Percentiles rank a stretch among this genome's conserved stretches.
These are phyloP conservation scores for Clavelina lepadiformis DNA, from an alignment of 23 tunicate genomes.

Conservation along the genomic window DNA sequence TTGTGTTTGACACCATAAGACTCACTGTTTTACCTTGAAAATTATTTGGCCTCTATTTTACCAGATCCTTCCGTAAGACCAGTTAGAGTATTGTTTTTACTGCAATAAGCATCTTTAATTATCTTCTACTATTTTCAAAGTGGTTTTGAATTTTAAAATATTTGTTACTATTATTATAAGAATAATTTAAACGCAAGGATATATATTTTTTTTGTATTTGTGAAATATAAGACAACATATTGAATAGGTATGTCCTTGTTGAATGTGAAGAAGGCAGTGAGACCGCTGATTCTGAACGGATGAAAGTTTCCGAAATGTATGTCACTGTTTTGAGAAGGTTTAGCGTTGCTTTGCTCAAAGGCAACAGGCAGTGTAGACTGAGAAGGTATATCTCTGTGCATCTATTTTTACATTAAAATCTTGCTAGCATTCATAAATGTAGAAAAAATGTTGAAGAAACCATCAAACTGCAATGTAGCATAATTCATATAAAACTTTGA, in stretches of 20 bases:
- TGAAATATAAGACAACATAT: background rate
- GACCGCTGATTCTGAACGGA: conserved; percentile 45
- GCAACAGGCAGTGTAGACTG: conserved; percentile 45
- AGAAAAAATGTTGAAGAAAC: background rate
- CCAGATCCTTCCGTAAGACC: too few relatives aligned
- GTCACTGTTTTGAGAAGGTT: conserved; percentile 66
- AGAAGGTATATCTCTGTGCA: conserved; percentile 36
- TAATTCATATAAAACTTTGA: background rate
- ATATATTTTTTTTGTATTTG: background rate
- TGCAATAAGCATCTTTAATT: too few relatives aligned
- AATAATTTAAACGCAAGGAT: background rate
- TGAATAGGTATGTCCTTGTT: conserved; percentile 77
- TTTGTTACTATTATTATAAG: background rate
- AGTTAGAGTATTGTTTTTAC: too few relatives aligned
- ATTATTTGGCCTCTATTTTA: too few relatives aligned
- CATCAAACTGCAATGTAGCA: too few relatives aligned
- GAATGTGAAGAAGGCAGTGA: conserved; percentile 64
- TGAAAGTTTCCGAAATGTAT: conserved; percentile 68
- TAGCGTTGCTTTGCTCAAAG: conserved; percentile 56
- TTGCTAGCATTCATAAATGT: too few relatives aligned
- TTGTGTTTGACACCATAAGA: too few relatives aligned
- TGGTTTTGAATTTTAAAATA: background rate
- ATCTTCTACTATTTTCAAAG: too few relatives aligned
- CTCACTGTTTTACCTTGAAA: too few relatives aligned
- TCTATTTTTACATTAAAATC: too few relatives aligned